Evolutionary conservation across 2,888 invertebrate genomes (phyloP).

Genomic region (Shargacucullia verbasci): DNA sequence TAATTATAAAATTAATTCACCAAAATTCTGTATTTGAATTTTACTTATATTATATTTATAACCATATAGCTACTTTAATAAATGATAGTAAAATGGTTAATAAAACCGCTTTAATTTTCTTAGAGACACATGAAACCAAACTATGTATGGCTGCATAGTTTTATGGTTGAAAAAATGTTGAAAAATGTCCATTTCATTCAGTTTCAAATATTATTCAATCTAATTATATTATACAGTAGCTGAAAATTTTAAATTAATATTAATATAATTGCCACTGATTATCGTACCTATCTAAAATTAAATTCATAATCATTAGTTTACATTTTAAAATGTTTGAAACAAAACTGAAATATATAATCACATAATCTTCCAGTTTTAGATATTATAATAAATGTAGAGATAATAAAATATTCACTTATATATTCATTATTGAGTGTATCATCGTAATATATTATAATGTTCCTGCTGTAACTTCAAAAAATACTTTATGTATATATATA

Average conservation of each 20-base stretch:
- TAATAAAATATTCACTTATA: constrained; percentile 2
- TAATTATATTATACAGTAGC: not conserved
- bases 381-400: constrained; percentile 6
- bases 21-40: no score
- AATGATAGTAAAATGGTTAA: no score
- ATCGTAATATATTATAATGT: no score
- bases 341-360: constrained; percentile 69
- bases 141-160: constrained; percentile 77
- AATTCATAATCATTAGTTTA: constrained; percentile 4
- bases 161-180: constrained; percentile 40
- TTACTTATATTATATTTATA: no score
- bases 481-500: constrained; percentile 3
- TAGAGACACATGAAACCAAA: constrained; percentile 42
- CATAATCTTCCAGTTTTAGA: constrained; percentile 80
- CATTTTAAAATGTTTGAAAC: constrained; percentile 32
- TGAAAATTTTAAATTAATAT: constrained; percentile 11
- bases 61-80: no score
- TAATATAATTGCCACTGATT: not conserved
- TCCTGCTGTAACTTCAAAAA: not conserved
- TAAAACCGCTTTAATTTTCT: not conserved
- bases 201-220: constrained; percentile 3
- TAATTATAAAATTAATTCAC: no score
- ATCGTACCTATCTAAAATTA: not conserved
- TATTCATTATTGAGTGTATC: constrained; percentile 1
- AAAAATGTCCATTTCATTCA: constrained; percentile 62